Evolutionary conservation across 1,140 invertebrate genomes (phyloP).

Genomic region (Brevipalpus yothersi): DNA sequence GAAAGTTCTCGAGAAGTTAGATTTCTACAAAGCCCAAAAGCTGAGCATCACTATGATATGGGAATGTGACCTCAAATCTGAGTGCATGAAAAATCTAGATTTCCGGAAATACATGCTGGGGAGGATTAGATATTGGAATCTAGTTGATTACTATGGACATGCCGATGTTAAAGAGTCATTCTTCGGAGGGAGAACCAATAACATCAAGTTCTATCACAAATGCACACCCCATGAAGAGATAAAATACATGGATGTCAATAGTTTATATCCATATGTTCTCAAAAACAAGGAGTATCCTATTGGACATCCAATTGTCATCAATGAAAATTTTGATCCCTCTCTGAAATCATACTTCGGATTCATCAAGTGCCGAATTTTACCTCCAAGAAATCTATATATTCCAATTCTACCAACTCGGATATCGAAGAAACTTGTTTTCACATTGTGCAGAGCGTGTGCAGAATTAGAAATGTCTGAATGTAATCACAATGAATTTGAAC

Average conservation of each 20-base stretch:
- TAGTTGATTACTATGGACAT: background rate
- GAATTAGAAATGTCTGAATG: slow-evolving; percentile 2
- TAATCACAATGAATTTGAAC: slow-evolving; percentile 15
- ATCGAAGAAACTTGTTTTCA: slow-evolving; percentile 10
- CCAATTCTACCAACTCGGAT: slow-evolving; percentile 10
- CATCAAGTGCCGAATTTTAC: slow-evolving; percentile 12
- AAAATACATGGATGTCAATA: slow-evolving; percentile 15
- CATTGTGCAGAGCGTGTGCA: slow-evolving; percentile 13
- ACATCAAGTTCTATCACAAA: slow-evolving; percentile 15
- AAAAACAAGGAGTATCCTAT: background rate
- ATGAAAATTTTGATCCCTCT: slow-evolving; percentile 12
- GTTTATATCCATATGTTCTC: background rate
- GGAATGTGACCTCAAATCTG: background rate
- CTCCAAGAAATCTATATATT: slow-evolving; percentile 9
- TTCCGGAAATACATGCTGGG: background rate
- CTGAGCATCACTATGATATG: background rate
- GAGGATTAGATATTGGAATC: background rate
- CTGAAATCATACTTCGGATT: slow-evolving; percentile 13
- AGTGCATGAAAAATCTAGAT: background rate
- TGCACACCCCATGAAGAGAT: slow-evolving; percentile 15
- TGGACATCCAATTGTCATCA: slow-evolving; percentile 17
- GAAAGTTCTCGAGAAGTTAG: background rate
- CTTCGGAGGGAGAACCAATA: slow-evolving; percentile 18
- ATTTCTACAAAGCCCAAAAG: background rate
- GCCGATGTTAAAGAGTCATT: slow-evolving; percentile 13